Base-by-base conservation (phyloP, 2,888 invertebrate species). In the Caenorhabditis zanzibari region DNA sequence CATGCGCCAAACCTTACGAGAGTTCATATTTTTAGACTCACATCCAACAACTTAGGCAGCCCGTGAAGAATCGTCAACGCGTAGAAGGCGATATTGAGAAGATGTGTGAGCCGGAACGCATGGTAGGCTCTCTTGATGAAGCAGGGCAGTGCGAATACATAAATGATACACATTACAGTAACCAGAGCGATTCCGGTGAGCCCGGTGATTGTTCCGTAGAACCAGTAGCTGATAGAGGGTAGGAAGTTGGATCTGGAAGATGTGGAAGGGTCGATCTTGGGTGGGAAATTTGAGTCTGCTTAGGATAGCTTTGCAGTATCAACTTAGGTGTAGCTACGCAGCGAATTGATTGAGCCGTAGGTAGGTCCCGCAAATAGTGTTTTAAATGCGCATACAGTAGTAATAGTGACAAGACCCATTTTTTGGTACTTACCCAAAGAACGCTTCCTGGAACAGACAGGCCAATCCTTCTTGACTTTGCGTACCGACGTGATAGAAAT, bases 401-500 rank as follows among this genome's bases (percentile, higher is more conserved):
- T n/a, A n/a, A n/a, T n/a, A n/a, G n/a, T n/a, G n/a, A n/a, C n/a
- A n/a, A n/a, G n/a, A n/a, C n/a, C n/a, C n/a, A n/a, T 32, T 32
- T 32, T 32, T 32, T 32, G 32, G 32, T n/a, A 52, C 75, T 32
- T 52, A 91, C 90, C 90, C 91, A 92, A 98, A 97, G 90, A 96
- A 95, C 10, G 98, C 95, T 93, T 98, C 97, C 87, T 96, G 95
- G 1, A 97, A 97, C 7, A 98, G 94, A 92, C 97, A 98, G 41
- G 95, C 95, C 1, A 98, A 93, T 93, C 98, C 96, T 91, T 96
- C 97, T 1, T 97, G 94, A 0, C 97, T 96, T 92, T 98, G 98
- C 0, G 97, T 97, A 5, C 97, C 97, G 0, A 98, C 96, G 92
- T 98, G 97, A 93, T 98, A 98, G 93, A 98, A 98, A 93, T 98